Base-by-base conservation (phyloP, 2,888 invertebrate species). In the Athalia cordata region DNA sequence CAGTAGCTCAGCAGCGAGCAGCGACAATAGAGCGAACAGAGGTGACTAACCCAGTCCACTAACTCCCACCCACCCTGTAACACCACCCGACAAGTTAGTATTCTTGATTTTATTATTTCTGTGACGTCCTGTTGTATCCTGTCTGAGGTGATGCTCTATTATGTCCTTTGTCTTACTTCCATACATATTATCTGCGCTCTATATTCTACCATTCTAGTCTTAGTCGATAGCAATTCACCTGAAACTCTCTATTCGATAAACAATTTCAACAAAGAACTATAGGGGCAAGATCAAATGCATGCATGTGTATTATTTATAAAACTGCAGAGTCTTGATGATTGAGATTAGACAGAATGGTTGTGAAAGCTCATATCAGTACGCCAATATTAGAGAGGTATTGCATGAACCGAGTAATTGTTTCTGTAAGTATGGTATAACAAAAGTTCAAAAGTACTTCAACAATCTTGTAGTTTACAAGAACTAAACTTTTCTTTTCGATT, bases 1-100 rank as follows among this genome's bases (percentile, higher is more conserved):
- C 65, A 88, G 85, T 82, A 86, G 85, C 79, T 89, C 88, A 5
- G 82, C 87, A 78, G 84, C 87, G 6, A 87, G 86, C 83, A 88
- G 85, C 82, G 90, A 90, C 79, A 88, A 86, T 81, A 89, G 90
- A 80, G 86, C 89, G 80, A 89, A 90, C 80, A 86, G 89, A 89
- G 90, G 90, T 90, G 86, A 86, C 81, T 83, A 87, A 85, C 83
- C 86, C 84, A 85, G 82, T 85, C 82, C 84, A 85, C 81, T 85
- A 85, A 87, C 81, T 81, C 85, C 84, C 84, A 85, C 82, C 83
- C 84, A 85, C 84, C 83, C 84, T 83, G 85, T 86, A 85, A 86
- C 83, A 86, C 77, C 50, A 80, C 82, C 85, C 83, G 79, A 83
- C 81, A 86, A 86, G 86, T 86, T 86, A 85, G 85, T 86, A 85